Percentiles rank a stretch among this genome's conserved stretches.
Conservation (phyloP, 2,113 vertebrate species). For the Brachyhypopomus occidentalis region DNA sequence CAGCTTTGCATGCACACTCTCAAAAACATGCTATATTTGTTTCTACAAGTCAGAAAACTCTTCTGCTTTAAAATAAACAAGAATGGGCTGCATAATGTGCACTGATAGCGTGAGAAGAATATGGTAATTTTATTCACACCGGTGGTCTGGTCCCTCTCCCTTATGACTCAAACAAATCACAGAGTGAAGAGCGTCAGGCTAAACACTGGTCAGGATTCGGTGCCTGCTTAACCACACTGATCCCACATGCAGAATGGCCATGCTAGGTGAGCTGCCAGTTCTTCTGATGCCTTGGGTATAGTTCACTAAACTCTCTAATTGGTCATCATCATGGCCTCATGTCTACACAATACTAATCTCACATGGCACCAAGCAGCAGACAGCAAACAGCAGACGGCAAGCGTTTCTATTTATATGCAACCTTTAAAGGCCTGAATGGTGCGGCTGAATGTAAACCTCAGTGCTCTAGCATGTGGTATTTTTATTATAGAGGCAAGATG, state of each 20-base stretch:
- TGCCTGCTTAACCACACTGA: constrained; percentile 55
- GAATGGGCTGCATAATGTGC: constrained; percentile 18
- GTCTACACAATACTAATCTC: constrained; percentile 50
- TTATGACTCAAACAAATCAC: constrained; percentile 59
- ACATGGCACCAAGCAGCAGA: constrained; percentile 53
- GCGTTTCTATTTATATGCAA: constrained; percentile 32
- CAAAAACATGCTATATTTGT: constrained; percentile 9
- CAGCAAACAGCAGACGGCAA: constrained; percentile 45
- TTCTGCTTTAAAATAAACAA: constrained; percentile 30
- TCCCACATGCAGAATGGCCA: constrained; percentile 41
- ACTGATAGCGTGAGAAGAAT: constrained; percentile 42
- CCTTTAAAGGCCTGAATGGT: constrained; percentile 1
- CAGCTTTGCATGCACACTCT: constrained; percentile 9
- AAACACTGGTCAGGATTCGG: constrained; percentile 59
- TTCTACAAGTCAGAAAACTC: neutral
- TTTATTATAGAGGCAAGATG: neutral
- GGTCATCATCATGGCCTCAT: constrained; percentile 40
- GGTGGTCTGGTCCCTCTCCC: constrained; percentile 55
- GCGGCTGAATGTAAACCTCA: neutral
- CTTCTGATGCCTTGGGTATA: constrained; percentile 36
- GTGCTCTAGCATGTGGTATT: neutral
- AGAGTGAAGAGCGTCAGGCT: constrained; percentile 49
- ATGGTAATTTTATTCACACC: constrained; percentile 42
- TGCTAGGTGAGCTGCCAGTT: constrained; percentile 46
- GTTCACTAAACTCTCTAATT: constrained; percentile 53